Evolutionary conservation across 1,140 invertebrate species (phyloP), one percentile per base, ranked within the genome.

Genomic region (Notospermus geniculatus): DNA sequence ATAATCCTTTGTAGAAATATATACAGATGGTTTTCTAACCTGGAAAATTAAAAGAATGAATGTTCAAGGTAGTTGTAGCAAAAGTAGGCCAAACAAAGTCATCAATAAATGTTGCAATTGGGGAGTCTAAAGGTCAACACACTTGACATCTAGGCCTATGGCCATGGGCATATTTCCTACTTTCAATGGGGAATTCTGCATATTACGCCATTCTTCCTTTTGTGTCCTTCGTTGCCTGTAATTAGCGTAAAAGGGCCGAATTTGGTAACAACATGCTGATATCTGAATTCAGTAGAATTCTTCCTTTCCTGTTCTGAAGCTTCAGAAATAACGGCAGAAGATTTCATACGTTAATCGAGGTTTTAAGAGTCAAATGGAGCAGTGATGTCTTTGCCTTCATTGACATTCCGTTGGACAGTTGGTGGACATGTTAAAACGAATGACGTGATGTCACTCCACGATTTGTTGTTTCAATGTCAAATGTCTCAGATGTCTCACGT

Each of bases 1-100:
- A 77, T 89, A 88, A 74, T 95, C 92, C 80, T 91, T 92, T 23
- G 92, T 94, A 39, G 91, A 90, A 57, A 94, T 85, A 82, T 94
- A 95, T 43, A 94, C 89, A 19, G 91, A 91, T 53, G 92, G 91
- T 71, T 90, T 87, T 83, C 92, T 93, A 9, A 90, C 70, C 77
- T 77, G 60, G 15, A 70, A 71, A 25, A 62, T 65, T 54, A 50
- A 41, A 22, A 52, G 50, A 17, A 43, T 28, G 57, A n/a, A 41
- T 32, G 39, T 13, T 43, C 19, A 43, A 43, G 11, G 11, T 43
- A 43, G 19, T 11, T 43, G 11, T 43, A 43, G 39, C 11, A 11
- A 43, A 43, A 11, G 39, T 13, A 19, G 11, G 39, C 19, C 39
- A 43, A 13, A 43, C 19, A 43, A 43, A 43, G 39, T 43, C 39